Evolutionary conservation across 37 sponge, comb jelly and placozoan genomes (phyloP).

Genomic region (Hormiphora californensis): DNA sequence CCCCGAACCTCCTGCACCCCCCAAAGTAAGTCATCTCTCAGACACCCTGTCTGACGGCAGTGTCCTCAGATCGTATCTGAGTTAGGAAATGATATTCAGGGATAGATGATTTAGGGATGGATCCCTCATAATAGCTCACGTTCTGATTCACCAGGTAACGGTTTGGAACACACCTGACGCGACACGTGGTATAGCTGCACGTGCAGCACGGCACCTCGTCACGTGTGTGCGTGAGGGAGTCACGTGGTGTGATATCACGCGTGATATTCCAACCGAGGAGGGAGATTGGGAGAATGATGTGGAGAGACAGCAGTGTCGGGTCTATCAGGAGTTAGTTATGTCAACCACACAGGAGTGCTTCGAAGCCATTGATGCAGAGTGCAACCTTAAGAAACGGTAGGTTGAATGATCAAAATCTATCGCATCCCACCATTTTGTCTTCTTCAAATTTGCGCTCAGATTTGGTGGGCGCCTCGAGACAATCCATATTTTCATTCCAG

Average conservation of each 20-base stretch:
- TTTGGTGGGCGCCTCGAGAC: no score
- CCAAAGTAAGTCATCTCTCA: neutral
- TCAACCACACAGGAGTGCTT: neutral
- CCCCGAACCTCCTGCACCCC: neutral
- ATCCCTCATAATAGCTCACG: no score
- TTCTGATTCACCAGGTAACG: neutral
- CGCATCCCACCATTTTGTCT: no score
- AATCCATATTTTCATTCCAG: no score
- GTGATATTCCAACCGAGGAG: neutral
- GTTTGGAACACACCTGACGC: neutral
- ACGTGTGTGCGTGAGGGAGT: neutral
- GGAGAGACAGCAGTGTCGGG: neutral
- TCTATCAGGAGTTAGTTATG: neutral
- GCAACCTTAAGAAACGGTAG: neutral
- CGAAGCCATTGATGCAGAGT: neutral
- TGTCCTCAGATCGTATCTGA: no score
- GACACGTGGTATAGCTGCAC: neutral
- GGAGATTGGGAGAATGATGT: neutral
- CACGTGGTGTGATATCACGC: no score
- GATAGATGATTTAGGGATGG: no score
- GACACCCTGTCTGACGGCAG: no score
- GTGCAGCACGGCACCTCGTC: conserved; percentile 4
- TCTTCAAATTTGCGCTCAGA: no score
- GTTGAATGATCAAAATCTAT: no score
- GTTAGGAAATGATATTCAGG: no score